Evolutionary conservation across 2,113 vertebrate genomes (phyloP), one percentile per base, ranked within the genome.

Genomic region (Podarcis cretensis): DNA sequence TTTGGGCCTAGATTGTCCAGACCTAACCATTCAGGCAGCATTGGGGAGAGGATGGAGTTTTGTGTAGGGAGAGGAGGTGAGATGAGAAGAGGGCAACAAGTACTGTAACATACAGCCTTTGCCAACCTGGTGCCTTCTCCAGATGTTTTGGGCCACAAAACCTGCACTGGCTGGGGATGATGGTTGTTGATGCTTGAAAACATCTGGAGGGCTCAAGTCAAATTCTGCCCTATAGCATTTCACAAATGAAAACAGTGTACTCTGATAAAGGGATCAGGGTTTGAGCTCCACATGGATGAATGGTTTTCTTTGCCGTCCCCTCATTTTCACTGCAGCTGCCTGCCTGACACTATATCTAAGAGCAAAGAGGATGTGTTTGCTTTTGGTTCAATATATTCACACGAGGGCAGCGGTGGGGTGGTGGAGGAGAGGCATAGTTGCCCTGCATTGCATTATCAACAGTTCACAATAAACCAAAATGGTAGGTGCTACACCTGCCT

Each of bases 1-100:
- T 80, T 75, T 0, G 0, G 87, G 92, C 77, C 0, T 0, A 7
- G 8, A 10, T 25, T 2, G 12, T 25, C 20, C n/a, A 13, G 18
- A 59, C 73, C 57, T 30, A 25, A 20, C 30, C 18, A 1, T 59
- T 18, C 9, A 25, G 27, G 7, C 54, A 63, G 21, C 57, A 12
- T 0, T 4, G 30, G 1, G 6, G 23, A 69, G 16, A 83, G 27
- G 37, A 71, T 43, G 40, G 66, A 30, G 63, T 7, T 68, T 18
- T 35, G 57, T 32, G 40, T 21, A 6, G 30, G 8, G 27, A 84
- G 68, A 20, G 18, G 71, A 9, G 66, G 27, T 0, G 23, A 23
- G 18, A 35, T 20, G 25, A 40, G 8, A 37, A n/a, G 2, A 14
- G 73, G 14, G 25, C 35, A 3, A 20, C 23, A 0, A 1, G 59